A percentile compares a stretch with the other conserved stretches of the same genome.
phyloP scores from a whole-genome alignment of 2,113 vertebrate species.

The Turnix velox region DNA sequence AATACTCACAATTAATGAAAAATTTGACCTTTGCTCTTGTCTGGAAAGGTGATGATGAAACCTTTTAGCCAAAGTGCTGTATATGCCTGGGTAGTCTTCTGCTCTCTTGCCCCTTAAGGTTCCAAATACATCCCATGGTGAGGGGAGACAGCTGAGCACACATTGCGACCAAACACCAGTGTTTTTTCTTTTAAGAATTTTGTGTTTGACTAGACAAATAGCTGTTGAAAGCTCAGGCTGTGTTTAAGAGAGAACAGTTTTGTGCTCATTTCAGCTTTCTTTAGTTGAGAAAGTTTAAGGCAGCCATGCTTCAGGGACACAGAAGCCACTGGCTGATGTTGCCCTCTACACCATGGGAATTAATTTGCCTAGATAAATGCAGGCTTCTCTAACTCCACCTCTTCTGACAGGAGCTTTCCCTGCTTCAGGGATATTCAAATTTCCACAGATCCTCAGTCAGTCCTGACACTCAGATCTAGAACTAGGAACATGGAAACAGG shows the following conservation, averaged over 20 bases:
- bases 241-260: background rate
- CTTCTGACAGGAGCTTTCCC: background rate
- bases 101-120: background rate
- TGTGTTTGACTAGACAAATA: background rate
- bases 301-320: accelerated
- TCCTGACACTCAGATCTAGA: background rate
- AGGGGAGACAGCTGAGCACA: conserved; percentile 23
- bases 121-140: background rate
- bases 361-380: background rate
- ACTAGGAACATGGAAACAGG: background rate
- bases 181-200: background rate
- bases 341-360: accelerated
- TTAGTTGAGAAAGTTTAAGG: background rate
- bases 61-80: background rate
- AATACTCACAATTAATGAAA: background rate
- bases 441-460: background rate
- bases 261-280: background rate
- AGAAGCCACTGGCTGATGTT: background rate
- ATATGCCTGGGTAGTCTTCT: background rate
- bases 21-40: background rate
- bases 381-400: background rate
- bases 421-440: background rate
- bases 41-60: background rate
- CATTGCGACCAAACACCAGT: background rate
- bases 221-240: background rate